Percentiles rank a stretch among this genome's conserved stretches.
Evolutionary conservation across 2,113 vertebrate species (phyloP).

Genomic region (Budorcas taxicolor): DNA sequence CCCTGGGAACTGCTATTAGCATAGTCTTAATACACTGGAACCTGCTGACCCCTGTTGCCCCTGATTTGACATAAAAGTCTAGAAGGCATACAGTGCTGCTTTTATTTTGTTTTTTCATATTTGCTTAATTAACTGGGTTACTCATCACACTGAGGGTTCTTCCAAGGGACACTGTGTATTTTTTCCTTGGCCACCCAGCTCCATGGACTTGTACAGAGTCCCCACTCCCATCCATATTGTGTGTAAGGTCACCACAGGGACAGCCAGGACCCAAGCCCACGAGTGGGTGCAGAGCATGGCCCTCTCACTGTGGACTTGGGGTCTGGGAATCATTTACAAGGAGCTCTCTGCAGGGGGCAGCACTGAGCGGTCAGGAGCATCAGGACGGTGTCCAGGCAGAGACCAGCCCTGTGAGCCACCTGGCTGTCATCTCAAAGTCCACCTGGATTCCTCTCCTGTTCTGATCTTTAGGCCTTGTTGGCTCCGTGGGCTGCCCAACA

Average conservation of each 20-base stretch:
- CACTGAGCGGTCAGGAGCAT: not conserved
- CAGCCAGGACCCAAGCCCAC: not conserved
- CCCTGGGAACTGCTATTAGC: not conserved
- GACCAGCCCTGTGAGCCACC: not conserved
- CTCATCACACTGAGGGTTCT: not conserved
- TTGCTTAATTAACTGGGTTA: not conserved
- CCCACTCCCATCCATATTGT: not conserved
- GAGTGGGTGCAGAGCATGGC: not conserved
- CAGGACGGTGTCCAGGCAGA: not conserved
- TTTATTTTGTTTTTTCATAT: not conserved
- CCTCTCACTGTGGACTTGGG: not conserved
- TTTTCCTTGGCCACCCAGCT: not conserved
- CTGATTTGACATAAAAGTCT: not conserved
- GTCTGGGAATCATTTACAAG: not conserved
- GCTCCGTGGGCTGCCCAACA: not conserved
- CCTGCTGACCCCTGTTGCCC: not conserved
- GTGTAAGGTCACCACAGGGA: not conserved
- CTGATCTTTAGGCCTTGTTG: not conserved
- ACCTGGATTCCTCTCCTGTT: not conserved
- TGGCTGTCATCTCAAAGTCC: not conserved
- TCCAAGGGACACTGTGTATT: not conserved
- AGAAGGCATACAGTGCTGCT: not conserved
- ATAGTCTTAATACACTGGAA: not conserved
- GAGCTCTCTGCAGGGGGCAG: not conserved
- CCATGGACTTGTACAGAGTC: not conserved